Conservation (phyloP, 2,113 vertebrate genomes). For the Anthoscopus minutus region DNA sequence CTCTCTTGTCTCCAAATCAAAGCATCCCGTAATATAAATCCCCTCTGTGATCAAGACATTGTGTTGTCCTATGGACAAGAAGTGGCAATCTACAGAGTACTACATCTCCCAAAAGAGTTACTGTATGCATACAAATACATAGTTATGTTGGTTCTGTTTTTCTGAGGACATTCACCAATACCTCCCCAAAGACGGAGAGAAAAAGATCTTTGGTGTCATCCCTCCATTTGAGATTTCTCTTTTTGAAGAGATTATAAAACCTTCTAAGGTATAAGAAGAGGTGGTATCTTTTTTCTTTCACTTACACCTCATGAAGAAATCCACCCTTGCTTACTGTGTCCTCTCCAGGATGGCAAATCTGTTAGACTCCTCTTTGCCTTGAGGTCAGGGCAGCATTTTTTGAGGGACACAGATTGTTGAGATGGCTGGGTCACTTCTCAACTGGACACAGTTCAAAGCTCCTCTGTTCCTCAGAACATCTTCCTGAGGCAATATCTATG, state of each 20-base stretch:
- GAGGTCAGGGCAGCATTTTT: background rate
- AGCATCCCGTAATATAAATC: background rate
- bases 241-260: background rate
- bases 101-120: background rate
- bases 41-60: background rate
- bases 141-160: background rate
- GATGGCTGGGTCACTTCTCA: background rate
- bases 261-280: background rate
- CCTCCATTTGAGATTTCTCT: background rate
- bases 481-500: background rate
- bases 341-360: background rate
- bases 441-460: background rate
- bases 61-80: background rate
- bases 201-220: background rate
- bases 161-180: background rate
- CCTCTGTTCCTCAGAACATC: background rate
- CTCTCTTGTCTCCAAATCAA: background rate
- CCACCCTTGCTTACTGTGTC: background rate
- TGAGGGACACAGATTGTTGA: background rate
- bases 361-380: background rate
- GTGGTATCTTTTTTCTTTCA: background rate
- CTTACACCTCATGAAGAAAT: background rate
- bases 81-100: background rate
- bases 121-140: background rate
- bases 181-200: background rate